Base-by-base conservation (phyloP, 2,113 vertebrate genomes). In the Saimiri boliviensis region DNA sequence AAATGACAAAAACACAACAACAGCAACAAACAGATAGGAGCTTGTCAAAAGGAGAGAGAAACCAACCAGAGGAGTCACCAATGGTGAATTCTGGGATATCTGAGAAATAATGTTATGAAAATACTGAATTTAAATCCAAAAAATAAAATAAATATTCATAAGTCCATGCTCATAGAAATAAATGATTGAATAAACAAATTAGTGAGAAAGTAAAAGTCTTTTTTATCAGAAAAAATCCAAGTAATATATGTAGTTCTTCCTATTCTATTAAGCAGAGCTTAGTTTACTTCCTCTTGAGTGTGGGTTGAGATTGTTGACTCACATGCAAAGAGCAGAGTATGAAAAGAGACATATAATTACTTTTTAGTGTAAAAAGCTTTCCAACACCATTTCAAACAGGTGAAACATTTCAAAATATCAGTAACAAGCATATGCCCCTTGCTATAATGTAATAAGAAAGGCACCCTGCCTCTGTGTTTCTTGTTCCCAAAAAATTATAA, bases 51-150 rank as follows among this genome's bases (percentile, higher is more conserved):
- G 19, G 49, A 60, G 35, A 52, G 19, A 71, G 13, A 49, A 66
- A 30, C 3, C 1, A 40, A 5, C 14, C 0, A 5, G 0, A 37
- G 70, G 3, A 14, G 6, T 68, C 8, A 9, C 6, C 23, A 40
- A 3, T 70, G 49, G 8, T 9, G 30, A 20, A 35, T 66, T 83
- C 30, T 8, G 45, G n/a, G 63, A 30, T 35, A 47, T n/a, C 3
- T 1, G 27, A 79, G 8, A 17, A 91, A 32, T 13, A 60, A 80
- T 58, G 20, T 60, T 13, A 86, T 19, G 47, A 47, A 2, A 73
- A 20, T 42, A 27, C 40, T 56, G 20, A 21, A 85, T 25, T 20
- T 0, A 52, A 52, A 74, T 7, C 4, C 10, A 17, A 6, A 8
- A 73, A 40, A 60, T 37, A 47, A n/a, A 58, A 47, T 84, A 47